phyloP scores from a whole-genome alignment of 1,140 invertebrate genomes.

The Drosophila bocki region DNA sequence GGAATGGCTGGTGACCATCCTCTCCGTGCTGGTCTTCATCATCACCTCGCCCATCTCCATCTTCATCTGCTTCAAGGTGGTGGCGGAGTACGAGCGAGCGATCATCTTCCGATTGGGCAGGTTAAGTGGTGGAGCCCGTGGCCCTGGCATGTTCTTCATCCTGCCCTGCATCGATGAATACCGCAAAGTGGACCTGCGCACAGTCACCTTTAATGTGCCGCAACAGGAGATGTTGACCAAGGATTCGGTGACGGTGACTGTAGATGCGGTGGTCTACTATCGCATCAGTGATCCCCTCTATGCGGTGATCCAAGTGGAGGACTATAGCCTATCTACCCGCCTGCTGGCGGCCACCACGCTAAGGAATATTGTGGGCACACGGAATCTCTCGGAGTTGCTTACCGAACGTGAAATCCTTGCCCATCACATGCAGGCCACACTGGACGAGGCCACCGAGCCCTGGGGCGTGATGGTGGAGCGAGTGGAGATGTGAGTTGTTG shows the following conservation, averaged over 20 bases:
- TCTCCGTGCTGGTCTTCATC: slow-evolving; percentile 91
- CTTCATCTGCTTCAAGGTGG: slow-evolving; percentile 92
- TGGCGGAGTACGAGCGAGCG: slow-evolving; percentile 93
- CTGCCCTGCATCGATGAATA: slow-evolving; percentile 96
- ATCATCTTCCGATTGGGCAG: slow-evolving; percentile 95
- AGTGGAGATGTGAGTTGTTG: slow-evolving; percentile 95
- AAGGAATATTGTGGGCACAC: slow-evolving; percentile 96
- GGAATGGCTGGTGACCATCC: slow-evolving; percentile 91
- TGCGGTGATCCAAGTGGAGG: slow-evolving; percentile 91
- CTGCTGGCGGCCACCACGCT: slow-evolving; percentile 94
- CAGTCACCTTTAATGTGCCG: slow-evolving; percentile 87
- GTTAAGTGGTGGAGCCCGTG: slow-evolving; percentile 86
- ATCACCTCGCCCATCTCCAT: slow-evolving; percentile 93
- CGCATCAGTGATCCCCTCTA: slow-evolving; percentile 91
- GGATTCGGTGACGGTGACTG: slow-evolving; percentile 96
- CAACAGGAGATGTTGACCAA: slow-evolving; percentile 92
- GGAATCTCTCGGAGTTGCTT: slow-evolving; percentile 89
- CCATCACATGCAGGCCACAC: slow-evolving; percentile 68
- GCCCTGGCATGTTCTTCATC: slow-evolving; percentile 95
- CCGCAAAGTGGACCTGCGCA: slow-evolving; percentile 94
- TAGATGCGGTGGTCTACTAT: slow-evolving; percentile 97
- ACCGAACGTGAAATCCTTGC: slow-evolving; percentile 95
- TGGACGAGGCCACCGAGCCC: slow-evolving; percentile 94
- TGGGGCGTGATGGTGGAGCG: slow-evolving; percentile 99
- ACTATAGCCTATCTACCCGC: slow-evolving; percentile 92